Conservation (phyloP, 1,140 invertebrate species). For the Tetramorium parvispinum region DNA sequence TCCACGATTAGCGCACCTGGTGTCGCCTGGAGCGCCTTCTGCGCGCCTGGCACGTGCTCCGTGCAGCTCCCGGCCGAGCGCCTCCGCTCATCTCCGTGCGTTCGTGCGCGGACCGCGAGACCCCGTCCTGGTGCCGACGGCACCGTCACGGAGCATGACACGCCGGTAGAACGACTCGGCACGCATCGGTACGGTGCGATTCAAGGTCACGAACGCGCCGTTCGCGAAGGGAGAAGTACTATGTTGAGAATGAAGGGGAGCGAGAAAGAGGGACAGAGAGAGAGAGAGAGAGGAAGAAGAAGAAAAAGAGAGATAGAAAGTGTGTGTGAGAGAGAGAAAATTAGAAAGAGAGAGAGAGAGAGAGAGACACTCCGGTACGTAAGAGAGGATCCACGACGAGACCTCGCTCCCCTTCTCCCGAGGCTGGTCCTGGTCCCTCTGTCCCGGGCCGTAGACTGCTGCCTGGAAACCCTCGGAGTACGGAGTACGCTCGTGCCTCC, state of each 20-base stretch:
- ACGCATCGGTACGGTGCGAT: not conserved
- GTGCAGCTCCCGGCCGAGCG: slow-evolving; percentile 72
- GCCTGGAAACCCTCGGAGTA: slow-evolving; percentile 82
- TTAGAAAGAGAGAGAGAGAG: not conserved
- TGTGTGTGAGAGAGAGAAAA: not conserved
- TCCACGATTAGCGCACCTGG: slow-evolving; percentile 72
- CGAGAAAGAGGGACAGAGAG: not conserved
- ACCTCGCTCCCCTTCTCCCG: slow-evolving; percentile 63
- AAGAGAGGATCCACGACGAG: slow-evolving; percentile 60
- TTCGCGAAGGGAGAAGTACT: not conserved
- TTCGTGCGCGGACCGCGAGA: slow-evolving; percentile 18
- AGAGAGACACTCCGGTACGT: slow-evolving; percentile 6
- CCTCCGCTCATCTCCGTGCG: slow-evolving; percentile 67
- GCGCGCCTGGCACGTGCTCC: slow-evolving; percentile 75
- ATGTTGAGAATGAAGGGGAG: not conserved
- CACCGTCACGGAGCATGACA: not conserved
- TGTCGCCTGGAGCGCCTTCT: slow-evolving; percentile 74
- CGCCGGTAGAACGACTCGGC: slow-evolving; percentile 9
- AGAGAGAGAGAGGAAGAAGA: not conserved
- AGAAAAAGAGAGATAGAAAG: too few relatives aligned
- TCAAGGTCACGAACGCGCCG: slow-evolving; percentile 59
- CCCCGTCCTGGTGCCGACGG: not conserved
- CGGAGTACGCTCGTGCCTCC: slow-evolving; percentile 78
- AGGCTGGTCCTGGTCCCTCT: slow-evolving; percentile 74
- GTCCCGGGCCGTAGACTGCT: slow-evolving; percentile 84